Evolutionary conservation across 1,140 invertebrate species (phyloP).

Genomic region (Drosophila quadrilineata): DNA sequence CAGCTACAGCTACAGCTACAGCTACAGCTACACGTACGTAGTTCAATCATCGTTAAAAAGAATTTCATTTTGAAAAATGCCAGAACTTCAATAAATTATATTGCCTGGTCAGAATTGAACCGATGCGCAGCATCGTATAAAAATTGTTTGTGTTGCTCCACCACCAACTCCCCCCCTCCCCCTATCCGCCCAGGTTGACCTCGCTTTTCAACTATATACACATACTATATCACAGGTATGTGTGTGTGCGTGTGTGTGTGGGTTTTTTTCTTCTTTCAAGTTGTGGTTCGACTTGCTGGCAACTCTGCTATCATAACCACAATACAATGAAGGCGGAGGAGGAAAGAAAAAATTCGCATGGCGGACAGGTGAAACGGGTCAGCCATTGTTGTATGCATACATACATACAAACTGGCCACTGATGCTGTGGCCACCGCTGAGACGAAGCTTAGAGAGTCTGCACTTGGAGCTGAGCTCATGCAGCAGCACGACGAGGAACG

Average conservation of each 20-base stretch:
- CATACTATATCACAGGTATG: too few relatives aligned
- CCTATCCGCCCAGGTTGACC: conserved; percentile 5
- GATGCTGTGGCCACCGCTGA: conserved; percentile 7
- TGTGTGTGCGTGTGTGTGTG: not conserved
- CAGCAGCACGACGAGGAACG: conserved; percentile 29
- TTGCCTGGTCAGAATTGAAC: conserved; percentile 38
- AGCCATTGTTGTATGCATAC: conserved; percentile 10
- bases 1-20: not conserved
- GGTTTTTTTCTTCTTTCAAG: conserved; percentile 22
- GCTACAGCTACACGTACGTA: conserved; percentile 38
- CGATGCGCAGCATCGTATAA: conserved; percentile 21
- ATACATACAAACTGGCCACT: not conserved
- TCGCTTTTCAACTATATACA: too few relatives aligned
- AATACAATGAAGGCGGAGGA: conserved; percentile 57
- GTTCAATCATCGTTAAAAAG: conserved; percentile 77
- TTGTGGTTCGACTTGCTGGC: conserved; percentile 53
- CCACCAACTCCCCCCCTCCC: not conserved
- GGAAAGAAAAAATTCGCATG: conserved; percentile 14
- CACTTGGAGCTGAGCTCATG: conserved; percentile 15
- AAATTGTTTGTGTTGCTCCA: conserved; percentile 22
- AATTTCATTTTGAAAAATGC: conserved; percentile 79
- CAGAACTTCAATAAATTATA: conserved; percentile 78
- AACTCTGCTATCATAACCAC: conserved; percentile 73
- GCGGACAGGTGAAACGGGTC: conserved; percentile 71
- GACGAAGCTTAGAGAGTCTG: conserved; percentile 27